phyloP scores from a whole-genome alignment of 2,888 invertebrate species.

The Drosophila phalerata region DNA sequence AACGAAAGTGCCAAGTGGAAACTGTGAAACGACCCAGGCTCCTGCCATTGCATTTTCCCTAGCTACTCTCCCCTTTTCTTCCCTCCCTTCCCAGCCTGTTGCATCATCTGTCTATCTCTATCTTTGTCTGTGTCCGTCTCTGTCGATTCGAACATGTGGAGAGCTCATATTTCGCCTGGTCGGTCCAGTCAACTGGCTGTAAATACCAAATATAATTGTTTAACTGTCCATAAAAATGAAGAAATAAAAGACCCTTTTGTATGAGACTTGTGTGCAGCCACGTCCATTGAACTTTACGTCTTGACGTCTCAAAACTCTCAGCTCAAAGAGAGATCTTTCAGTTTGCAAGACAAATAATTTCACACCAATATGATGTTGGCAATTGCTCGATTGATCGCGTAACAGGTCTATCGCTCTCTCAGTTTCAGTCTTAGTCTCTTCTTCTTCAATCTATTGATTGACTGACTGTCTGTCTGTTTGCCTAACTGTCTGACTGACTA shows the following conservation, averaged over 20 bases:
- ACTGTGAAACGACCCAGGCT: constrained; percentile 38
- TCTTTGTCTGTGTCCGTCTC: constrained; percentile 52
- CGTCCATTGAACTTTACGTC: constrained; percentile 68
- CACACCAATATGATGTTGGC: constrained; percentile 71
- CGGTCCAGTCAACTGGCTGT: constrained; percentile 54
- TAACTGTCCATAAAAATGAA: constrained; percentile 74
- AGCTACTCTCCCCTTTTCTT: not conserved
- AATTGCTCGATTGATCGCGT: constrained; percentile 41
- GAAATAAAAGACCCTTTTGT: constrained; percentile 73
- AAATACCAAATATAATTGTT: constrained; percentile 79
- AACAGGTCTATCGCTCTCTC: constrained; percentile 16
- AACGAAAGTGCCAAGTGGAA: constrained; percentile 64
- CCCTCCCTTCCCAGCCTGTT: constrained; percentile 13
- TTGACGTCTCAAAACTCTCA: constrained; percentile 2
- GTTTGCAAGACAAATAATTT: constrained; percentile 62
- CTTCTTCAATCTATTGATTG: constrained; percentile 17
- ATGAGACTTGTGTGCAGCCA: constrained; percentile 23
- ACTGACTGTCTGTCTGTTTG: constrained; percentile 4
- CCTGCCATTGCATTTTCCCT: constrained; percentile 49
- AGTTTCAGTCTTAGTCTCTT: not conserved
- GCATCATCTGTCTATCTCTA: constrained; percentile 26
- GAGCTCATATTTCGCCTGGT: constrained; percentile 66
- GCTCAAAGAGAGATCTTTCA: constrained; percentile 62
- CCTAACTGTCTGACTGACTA: constrained; percentile 11
- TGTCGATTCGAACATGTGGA: constrained; percentile 16